phyloP scores from a whole-genome alignment of 1,140 invertebrate genomes.

The Panagrolaimus sp. region DNA sequence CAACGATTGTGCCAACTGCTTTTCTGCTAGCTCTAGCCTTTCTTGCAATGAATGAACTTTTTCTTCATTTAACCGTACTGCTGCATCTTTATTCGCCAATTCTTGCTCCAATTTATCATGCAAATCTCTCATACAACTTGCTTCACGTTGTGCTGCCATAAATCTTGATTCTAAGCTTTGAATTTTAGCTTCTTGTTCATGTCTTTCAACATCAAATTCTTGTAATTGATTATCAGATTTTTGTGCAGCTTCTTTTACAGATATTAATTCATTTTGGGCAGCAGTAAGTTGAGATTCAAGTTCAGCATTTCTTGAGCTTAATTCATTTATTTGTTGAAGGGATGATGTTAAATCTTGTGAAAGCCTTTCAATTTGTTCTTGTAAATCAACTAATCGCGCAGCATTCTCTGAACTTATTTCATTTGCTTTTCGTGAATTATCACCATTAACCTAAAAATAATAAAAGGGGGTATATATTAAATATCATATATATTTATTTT shows the following conservation, averaged over 20 bases:
- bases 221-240: conserved; percentile 82
- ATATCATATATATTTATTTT: background rate
- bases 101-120: conserved; percentile 98
- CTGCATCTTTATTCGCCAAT: conserved; percentile 59
- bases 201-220: conserved; percentile 87
- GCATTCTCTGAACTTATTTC: conserved; percentile 39
- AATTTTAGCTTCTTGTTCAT: conserved; percentile 82
- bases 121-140: conserved; percentile 89
- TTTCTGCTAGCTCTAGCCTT: conserved; percentile 87
- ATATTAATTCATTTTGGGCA: conserved; percentile 83
- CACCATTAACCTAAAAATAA: conserved; percentile 30
- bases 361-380: conserved; percentile 50
- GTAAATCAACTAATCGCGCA: conserved; percentile 46
- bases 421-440: conserved; percentile 21
- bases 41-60: conserved; percentile 89
- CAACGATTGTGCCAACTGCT: conserved; percentile 81
- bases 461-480: too few species aligned
- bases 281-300: conserved; percentile 80
- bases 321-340: conserved; percentile 49
- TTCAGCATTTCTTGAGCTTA: conserved; percentile 69
- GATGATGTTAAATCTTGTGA: conserved; percentile 42
- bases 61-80: conserved; percentile 67
- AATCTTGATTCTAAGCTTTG: conserved; percentile 75
- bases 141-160: conserved; percentile 91
- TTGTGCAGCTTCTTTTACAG: conserved; percentile 80